Evolutionary conservation across 2,113 vertebrate species (phyloP).

Genomic region (Aspidoscelis tigris): DNA sequence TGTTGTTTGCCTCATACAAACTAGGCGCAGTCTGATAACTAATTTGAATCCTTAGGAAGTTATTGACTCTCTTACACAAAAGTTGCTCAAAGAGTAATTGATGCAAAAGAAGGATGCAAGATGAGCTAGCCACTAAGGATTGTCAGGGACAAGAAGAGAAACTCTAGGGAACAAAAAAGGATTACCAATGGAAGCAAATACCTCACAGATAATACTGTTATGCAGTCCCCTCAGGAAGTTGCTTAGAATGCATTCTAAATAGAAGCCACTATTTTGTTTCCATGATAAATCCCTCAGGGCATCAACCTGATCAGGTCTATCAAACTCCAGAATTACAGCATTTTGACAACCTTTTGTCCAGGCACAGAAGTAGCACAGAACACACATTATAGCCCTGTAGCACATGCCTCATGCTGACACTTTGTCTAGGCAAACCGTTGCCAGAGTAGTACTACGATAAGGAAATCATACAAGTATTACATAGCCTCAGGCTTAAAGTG

Average conservation of each 20-base stretch:
- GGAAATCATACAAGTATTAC: too few relatives aligned
- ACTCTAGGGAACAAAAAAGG: slow-evolving; percentile 16
- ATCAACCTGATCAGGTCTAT: slow-evolving; percentile 33
- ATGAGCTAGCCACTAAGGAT: not conserved
- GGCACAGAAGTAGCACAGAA: too few relatives aligned
- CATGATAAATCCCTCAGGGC: slow-evolving; percentile 47
- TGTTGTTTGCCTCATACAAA: not conserved
- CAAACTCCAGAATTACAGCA: slow-evolving; percentile 10
- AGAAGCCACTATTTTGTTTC: slow-evolving; percentile 46
- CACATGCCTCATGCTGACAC: too few relatives aligned
- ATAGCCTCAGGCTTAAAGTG: too few relatives aligned
- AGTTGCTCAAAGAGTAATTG: rapidly evolving
- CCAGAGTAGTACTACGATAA: too few relatives aligned
- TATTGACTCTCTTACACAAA: not conserved
- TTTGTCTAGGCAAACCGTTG: too few relatives aligned
- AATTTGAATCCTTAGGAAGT: not conserved
- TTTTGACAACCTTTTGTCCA: too few relatives aligned
- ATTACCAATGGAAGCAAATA: slow-evolving; percentile 53
- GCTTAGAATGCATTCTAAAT: slow-evolving; percentile 41
- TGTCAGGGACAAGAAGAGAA: slow-evolving; percentile 11
- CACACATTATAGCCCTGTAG: not conserved
- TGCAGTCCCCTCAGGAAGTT: slow-evolving; percentile 18
- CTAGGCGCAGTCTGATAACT: not conserved
- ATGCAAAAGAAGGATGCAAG: slow-evolving; percentile 19
- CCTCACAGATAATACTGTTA: slow-evolving; percentile 43